Conservation (phyloP, 2,797 vertebrate species). For the Falco columbarius region DNA sequence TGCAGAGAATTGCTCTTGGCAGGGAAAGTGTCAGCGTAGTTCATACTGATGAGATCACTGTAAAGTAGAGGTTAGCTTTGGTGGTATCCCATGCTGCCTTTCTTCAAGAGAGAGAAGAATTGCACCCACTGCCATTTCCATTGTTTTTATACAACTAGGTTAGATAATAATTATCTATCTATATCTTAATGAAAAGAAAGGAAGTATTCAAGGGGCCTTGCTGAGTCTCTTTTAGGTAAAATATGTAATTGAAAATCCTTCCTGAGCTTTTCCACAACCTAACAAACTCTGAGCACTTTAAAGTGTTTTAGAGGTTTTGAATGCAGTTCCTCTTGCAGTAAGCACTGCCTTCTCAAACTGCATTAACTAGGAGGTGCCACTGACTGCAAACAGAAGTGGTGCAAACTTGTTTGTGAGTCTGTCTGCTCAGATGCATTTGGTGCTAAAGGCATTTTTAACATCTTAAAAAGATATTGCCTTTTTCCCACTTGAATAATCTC, state of each 20-base stretch:
- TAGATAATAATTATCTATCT: not conserved
- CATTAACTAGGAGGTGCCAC: not conserved
- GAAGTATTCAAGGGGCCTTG: not conserved
- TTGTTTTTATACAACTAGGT: not conserved
- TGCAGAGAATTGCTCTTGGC: conserved; percentile 53
- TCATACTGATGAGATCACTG: not conserved
- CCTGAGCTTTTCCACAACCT: not conserved
- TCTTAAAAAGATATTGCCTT: not conserved
- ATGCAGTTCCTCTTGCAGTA: not conserved
- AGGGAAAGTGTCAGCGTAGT: conserved; percentile 1
- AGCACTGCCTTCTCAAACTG: not conserved
- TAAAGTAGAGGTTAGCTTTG: not conserved
- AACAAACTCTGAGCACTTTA: not conserved
- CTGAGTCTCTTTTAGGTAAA: not conserved
- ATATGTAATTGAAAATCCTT: not conserved
- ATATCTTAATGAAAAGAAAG: not conserved
- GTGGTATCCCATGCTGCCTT: not conserved
- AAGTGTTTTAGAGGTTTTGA: not conserved
- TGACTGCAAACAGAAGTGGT: not conserved
- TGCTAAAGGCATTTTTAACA: not conserved
- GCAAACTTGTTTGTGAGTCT: not conserved
- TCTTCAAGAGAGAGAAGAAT: not conserved
- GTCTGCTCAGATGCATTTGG: not conserved
- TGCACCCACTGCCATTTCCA: not conserved
- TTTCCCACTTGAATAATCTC: not conserved